phyloP scores from a whole-genome alignment of 2,888 invertebrate genomes.

The Gryllus longicercus region DNA sequence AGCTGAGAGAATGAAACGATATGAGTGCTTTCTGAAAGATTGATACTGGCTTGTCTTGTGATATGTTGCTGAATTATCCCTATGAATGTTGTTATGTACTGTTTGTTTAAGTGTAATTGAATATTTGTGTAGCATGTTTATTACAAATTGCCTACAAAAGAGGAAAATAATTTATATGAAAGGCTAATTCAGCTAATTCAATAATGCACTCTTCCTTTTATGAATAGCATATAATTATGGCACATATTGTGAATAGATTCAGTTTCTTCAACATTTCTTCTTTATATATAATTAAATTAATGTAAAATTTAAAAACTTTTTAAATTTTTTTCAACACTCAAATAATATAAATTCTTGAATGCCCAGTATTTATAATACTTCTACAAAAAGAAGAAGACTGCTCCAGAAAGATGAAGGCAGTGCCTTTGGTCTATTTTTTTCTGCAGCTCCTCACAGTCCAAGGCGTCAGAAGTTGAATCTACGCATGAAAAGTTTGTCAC shows the following conservation, averaged over 20 bases:
- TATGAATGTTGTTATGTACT: not conserved
- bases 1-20: not conserved
- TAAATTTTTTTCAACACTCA: no score
- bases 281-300: no score
- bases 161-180: no score
- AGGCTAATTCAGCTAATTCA: no score
- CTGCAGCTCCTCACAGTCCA: slow-evolving; percentile 91
- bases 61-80: not conserved
- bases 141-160: not conserved
- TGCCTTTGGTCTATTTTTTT: slow-evolving; percentile 20
- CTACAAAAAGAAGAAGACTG: slow-evolving; percentile 3
- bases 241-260: no score
- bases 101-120: not conserved
- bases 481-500: slow-evolving; percentile 95
- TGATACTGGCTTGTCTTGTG: not conserved
- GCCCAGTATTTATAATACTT: not conserved
- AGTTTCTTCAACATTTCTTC: no score
- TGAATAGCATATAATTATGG: no score
- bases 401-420: not conserved
- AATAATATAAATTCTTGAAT: no score
- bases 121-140: not conserved
- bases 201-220: no score
- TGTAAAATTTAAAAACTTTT: no score
- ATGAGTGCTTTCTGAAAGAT: not conserved
- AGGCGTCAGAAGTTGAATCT: slow-evolving; percentile 93